phyloP scores from a whole-genome alignment of 2,797 vertebrate species.

The Masticophis lateralis region DNA sequence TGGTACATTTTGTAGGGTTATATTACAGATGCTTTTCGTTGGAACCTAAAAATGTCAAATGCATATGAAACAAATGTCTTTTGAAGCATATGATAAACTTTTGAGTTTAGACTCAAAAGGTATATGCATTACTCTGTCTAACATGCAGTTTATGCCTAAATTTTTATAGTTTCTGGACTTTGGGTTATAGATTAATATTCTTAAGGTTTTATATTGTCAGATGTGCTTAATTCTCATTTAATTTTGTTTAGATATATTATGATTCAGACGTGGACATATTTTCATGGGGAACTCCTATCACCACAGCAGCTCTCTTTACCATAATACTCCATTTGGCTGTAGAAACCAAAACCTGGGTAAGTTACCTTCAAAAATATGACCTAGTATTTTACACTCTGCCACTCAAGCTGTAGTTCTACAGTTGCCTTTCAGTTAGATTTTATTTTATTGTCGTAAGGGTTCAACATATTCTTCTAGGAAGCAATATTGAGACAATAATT shows the following conservation, averaged over 20 bases:
- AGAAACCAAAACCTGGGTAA: constrained; percentile 98
- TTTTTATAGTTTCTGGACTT: neutral
- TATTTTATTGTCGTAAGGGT: neutral
- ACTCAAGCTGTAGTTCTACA: neutral
- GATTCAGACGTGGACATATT: constrained; percentile 92
- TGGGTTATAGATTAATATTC: neutral
- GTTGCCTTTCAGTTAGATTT: neutral
- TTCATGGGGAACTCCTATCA: constrained; percentile 94
- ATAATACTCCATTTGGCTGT: constrained; percentile 93
- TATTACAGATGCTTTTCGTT: neutral
- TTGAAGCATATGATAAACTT: neutral
- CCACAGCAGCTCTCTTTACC: constrained; percentile 86
- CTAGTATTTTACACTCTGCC: neutral
- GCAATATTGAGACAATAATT: too few relatives aligned
- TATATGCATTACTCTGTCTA: neutral
- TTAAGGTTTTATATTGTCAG: neutral
- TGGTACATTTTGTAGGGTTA: neutral
- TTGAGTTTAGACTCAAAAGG: neutral
- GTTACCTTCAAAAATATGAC: constrained; percentile 27
- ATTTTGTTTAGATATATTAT: constrained; percentile 81
- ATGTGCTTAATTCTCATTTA: constrained; percentile 27
- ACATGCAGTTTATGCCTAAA: neutral
- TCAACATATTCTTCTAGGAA: neutral
- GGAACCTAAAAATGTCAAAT: neutral
- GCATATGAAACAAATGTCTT: neutral